A percentile compares a stretch with the other conserved stretches of the same genome.
Evolutionary conservation across 2,888 invertebrate species (phyloP).

Genomic region (Tolmerus cingulatus): DNA sequence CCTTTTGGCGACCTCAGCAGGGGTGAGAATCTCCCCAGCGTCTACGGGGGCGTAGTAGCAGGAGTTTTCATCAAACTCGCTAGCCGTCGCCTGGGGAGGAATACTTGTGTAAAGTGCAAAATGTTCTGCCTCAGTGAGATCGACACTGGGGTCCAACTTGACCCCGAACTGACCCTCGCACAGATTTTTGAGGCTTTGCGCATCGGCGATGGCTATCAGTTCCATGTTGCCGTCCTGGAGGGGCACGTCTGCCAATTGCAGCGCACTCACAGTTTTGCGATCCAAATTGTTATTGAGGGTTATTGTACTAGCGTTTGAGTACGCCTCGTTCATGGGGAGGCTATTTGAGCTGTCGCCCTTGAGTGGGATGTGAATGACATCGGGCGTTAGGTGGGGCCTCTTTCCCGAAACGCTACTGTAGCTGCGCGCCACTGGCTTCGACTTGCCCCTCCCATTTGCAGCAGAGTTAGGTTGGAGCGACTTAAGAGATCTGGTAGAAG

Average conservation of each 20-base stretch:
- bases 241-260: conserved; percentile 63
- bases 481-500: conserved; percentile 58
- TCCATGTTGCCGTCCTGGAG: conserved; percentile 67
- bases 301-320: conserved; percentile 61
- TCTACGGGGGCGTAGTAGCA: conserved; percentile 87
- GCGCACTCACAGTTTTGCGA: conserved; percentile 62
- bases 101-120: conserved; percentile 87
- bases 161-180: conserved; percentile 63
- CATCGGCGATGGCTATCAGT: conserved; percentile 66
- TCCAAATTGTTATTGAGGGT: conserved; percentile 61
- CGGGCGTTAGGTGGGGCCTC: conserved; percentile 68
- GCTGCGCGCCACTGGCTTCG: conserved; percentile 68
- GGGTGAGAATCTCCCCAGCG: conserved; percentile 73
- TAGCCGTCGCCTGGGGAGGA: conserved; percentile 85
- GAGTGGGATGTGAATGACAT: conserved; percentile 73
- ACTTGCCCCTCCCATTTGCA: conserved; percentile 55
- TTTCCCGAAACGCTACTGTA: conserved; percentile 71
- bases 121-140: conserved; percentile 86
- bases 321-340: conserved; percentile 65
- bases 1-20: conserved; percentile 61
- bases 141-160: conserved; percentile 67
- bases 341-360: conserved; percentile 65
- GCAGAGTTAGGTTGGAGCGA: conserved; percentile 54
- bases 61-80: conserved; percentile 88
- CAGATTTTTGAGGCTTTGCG: conserved; percentile 62